These are phyloP conservation scores for Cryptotis parvus DNA, from an alignment of 2,113 vertebrate genomes.

Conservation along the genomic window DNA sequence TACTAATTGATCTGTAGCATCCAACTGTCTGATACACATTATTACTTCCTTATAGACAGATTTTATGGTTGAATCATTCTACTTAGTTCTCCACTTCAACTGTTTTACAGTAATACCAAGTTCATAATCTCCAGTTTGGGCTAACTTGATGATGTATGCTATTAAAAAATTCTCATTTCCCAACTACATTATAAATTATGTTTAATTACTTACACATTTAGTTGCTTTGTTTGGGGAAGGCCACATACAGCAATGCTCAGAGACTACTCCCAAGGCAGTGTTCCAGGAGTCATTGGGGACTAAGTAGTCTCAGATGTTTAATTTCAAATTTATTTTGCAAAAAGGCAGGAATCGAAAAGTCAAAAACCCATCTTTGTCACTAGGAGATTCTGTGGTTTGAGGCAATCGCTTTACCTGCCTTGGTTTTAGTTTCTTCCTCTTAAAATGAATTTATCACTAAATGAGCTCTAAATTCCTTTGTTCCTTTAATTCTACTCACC, in stretches of 20 bases:
- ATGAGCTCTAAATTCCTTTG: not conserved
- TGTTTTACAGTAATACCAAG: not conserved
- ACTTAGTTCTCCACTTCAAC: not conserved
- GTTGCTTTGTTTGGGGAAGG: too few species aligned
- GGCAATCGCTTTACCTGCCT: not conserved
- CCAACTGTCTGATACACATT: not conserved
- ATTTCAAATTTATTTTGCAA: not conserved
- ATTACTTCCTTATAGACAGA: not conserved
- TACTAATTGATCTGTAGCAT: not conserved
- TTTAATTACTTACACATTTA: not conserved
- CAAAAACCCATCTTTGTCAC: not conserved
- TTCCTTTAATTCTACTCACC: not conserved
- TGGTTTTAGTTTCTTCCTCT: not conserved
- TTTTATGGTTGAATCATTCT: not conserved
- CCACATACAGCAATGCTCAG: too few species aligned
- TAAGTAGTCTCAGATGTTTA: too few species aligned
- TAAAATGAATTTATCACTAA: not conserved
- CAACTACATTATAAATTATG: not conserved
- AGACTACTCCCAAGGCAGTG: too few species aligned
- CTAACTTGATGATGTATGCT: not conserved
- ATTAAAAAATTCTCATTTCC: slow-evolving; percentile 10
- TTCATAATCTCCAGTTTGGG: not conserved
- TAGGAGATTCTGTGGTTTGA: not conserved
- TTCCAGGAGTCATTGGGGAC: too few species aligned
- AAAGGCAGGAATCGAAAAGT: not conserved